A percentile compares a stretch with the other conserved stretches of the same genome.
Conservation (phyloP, 2,888 invertebrate species). For the Luperina testacea region DNA sequence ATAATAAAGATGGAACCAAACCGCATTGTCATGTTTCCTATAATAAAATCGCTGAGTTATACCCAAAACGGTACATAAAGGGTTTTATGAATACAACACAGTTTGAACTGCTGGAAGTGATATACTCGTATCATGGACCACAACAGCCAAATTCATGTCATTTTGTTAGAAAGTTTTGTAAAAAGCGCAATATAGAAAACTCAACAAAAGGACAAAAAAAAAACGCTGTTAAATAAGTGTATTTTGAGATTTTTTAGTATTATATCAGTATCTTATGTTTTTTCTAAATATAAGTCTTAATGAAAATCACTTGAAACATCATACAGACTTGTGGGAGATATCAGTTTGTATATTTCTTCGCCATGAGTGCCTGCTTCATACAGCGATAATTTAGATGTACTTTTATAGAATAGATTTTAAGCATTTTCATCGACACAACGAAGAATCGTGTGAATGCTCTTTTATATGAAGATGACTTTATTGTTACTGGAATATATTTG, state of each 20-base stretch:
- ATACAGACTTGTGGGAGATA: slow-evolving; percentile 55
- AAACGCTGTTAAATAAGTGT: slow-evolving; percentile 53
- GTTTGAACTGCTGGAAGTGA: slow-evolving; percentile 20
- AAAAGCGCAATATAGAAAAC: slow-evolving; percentile 31
- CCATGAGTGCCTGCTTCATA: slow-evolving; percentile 81
- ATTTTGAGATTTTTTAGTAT: slow-evolving; percentile 70
- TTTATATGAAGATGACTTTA: slow-evolving; percentile 49
- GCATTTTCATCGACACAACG: slow-evolving; percentile 67
- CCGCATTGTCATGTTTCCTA: slow-evolving; percentile 18
- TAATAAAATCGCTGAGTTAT: slow-evolving; percentile 15
- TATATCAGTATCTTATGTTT: slow-evolving; percentile 66
- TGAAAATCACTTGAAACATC: slow-evolving; percentile 26
- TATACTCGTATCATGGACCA: slow-evolving; percentile 34
- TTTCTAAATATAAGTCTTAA: slow-evolving; percentile 34
- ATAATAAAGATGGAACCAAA: slow-evolving; percentile 10
- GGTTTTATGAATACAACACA: slow-evolving; percentile 11
- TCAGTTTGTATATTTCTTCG: slow-evolving; percentile 67
- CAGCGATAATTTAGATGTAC: slow-evolving; percentile 68
- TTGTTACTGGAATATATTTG: slow-evolving; percentile 13
- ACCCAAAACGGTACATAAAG: slow-evolving; percentile 24
- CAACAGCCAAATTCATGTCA: slow-evolving; percentile 2
- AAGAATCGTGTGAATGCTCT: slow-evolving; percentile 63
- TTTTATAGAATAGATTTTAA: slow-evolving; percentile 63
- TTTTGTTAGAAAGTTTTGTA: slow-evolving; percentile 22
- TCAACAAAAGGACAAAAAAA: slow-evolving; percentile 32